Evolutionary conservation across 2,113 vertebrate species (phyloP).

Genomic region (Chaenocephalus aceratus): DNA sequence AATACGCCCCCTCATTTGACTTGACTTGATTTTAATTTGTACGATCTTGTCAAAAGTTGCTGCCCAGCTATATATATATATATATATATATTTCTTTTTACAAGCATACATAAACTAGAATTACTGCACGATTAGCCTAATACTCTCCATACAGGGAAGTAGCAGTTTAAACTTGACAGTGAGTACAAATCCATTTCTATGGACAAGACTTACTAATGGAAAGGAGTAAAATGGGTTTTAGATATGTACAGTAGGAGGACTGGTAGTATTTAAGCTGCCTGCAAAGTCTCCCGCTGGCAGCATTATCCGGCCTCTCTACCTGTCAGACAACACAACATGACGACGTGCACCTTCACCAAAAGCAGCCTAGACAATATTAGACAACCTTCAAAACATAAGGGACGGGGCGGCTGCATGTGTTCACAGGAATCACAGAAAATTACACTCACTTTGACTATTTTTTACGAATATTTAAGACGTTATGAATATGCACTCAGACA

Average conservation of each 20-base stretch:
- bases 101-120: conserved; percentile 66
- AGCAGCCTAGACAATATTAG: conserved; percentile 61
- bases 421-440: conserved; percentile 52
- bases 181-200: conserved; percentile 77
- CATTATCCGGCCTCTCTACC: conserved; percentile 77
- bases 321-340: conserved; percentile 80
- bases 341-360: conserved; percentile 67
- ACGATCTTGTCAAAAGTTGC: conserved; percentile 18
- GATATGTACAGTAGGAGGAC: conserved; percentile 82
- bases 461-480: conserved; percentile 43
- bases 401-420: conserved; percentile 56
- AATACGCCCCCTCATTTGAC: background rate
- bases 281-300: conserved; percentile 80
- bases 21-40: background rate
- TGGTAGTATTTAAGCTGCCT: conserved; percentile 79
- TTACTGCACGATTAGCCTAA: conserved; percentile 73
- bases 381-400: conserved; percentile 64
- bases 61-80: conserved; percentile 42
- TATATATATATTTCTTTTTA: conserved; percentile 22
- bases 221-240: conserved; percentile 80
- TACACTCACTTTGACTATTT: conserved; percentile 31
- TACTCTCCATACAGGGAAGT: conserved; percentile 67
- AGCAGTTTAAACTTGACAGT: conserved; percentile 74
- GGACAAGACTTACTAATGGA: conserved; percentile 79
- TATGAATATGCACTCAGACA: conserved; percentile 1